Evolutionary conservation across 2,113 vertebrate genomes (phyloP).

Genomic region (Irena cyanogastra): DNA sequence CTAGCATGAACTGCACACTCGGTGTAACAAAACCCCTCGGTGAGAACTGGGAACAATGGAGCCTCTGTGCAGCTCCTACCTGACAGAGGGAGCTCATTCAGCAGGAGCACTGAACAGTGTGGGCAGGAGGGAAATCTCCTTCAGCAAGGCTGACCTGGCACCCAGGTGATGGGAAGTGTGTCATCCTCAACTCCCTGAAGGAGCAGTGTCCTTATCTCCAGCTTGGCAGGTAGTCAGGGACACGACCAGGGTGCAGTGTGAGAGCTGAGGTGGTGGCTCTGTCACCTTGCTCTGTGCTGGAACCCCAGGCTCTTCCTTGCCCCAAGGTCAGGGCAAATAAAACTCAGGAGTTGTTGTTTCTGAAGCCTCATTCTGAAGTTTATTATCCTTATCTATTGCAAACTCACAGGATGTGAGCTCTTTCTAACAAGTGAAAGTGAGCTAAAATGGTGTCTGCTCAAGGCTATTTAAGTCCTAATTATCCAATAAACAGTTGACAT

Average conservation of each 20-base stretch:
- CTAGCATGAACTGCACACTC: rapidly evolving
- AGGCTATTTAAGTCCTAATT: no score
- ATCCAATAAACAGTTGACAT: no score
- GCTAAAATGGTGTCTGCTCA: no score
- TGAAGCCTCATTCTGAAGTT: no score
- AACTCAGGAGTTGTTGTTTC: no score
- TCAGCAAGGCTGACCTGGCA: neutral
- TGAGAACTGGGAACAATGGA: neutral
- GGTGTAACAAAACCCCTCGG: neutral
- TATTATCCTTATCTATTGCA: no score
- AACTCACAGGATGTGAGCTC: no score
- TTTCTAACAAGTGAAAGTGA: no score
- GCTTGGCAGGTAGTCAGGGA: neutral
- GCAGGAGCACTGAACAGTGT: neutral
- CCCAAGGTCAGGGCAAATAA: no score
- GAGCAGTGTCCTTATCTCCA: neutral
- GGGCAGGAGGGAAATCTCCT: neutral
- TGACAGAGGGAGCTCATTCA: neutral
- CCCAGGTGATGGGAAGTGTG: neutral
- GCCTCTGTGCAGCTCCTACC: neutral
- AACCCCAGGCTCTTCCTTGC: no score
- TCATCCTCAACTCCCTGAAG: neutral
- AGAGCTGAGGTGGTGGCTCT: neutral
- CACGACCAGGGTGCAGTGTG: no score
- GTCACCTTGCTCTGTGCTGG: rapidly evolving